Conservation (phyloP, 2,797 vertebrate species). For the Cyprinodon diabolis region DNA sequence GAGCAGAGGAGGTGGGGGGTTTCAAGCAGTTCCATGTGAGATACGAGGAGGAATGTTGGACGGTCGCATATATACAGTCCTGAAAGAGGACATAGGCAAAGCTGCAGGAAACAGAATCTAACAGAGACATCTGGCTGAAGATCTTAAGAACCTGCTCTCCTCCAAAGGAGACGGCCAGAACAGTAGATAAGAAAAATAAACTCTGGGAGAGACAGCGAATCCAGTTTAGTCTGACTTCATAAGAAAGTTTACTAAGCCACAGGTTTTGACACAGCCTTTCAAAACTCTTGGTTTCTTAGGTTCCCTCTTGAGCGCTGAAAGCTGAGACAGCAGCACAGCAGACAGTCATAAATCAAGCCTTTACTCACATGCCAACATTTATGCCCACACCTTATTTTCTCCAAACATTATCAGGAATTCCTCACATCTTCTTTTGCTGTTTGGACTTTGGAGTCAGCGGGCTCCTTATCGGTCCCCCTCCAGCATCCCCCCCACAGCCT, state of each 20-base stretch:
- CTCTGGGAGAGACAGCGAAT: neutral
- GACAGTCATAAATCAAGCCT: conserved; percentile 37
- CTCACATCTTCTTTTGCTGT: conserved; percentile 43
- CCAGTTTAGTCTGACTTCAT: conserved; percentile 6
- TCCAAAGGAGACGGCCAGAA: neutral
- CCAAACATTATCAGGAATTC: conserved; percentile 51
- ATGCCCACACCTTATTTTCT: conserved; percentile 19
- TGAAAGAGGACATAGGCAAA: conserved; percentile 21
- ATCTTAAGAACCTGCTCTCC: conserved; percentile 25
- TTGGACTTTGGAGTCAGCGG: conserved; percentile 60
- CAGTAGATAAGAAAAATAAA: conserved; percentile 9
- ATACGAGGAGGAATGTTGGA: conserved; percentile 76
- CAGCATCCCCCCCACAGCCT: conserved; percentile 20
- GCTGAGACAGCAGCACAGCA: conserved; percentile 19
- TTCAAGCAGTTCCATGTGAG: conserved; percentile 67
- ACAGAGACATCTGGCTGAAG: conserved; percentile 31
- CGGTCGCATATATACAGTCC: conserved; percentile 47
- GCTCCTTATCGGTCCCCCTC: conserved; percentile 4
- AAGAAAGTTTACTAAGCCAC: neutral
- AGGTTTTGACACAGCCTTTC: neutral
- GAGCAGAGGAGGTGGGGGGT: conserved; percentile 28
- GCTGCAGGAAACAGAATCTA: conserved; percentile 6
- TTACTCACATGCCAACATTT: conserved; percentile 19
- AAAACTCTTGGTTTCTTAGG: conserved; percentile 5
- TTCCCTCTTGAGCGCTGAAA: conserved; percentile 30